Percentiles rank a stretch among this genome's conserved stretches.
phyloP scores from a whole-genome alignment of 1,140 invertebrate genomes.

The Papilio glaucus region DNA sequence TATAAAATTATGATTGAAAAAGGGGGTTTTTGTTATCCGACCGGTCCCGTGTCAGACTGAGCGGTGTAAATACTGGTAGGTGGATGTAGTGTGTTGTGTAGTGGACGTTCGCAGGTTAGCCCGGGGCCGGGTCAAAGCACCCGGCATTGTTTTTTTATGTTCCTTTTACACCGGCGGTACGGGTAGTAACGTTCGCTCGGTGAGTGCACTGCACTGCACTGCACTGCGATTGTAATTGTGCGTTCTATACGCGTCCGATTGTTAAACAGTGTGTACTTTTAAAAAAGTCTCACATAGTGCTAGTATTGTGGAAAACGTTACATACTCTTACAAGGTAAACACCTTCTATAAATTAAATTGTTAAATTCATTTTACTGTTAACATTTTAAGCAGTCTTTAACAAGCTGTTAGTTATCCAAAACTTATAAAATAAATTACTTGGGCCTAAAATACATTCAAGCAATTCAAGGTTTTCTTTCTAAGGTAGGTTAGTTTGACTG shows the following conservation, averaged over 20 bases:
- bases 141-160: slow-evolving; percentile 21
- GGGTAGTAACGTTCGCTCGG: slow-evolving; percentile 4
- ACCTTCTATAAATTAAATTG: too few species aligned
- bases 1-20: slow-evolving; percentile 33
- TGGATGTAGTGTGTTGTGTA: background rate
- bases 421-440: too few species aligned
- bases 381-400: too few species aligned
- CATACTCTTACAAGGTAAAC: background rate
- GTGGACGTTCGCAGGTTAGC: slow-evolving; percentile 32
- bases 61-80: slow-evolving; percentile 13
- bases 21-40: slow-evolving; percentile 29
- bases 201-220: slow-evolving; percentile 34
- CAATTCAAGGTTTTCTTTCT: background rate
- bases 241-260: background rate
- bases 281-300: background rate
- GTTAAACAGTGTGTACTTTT: background rate
- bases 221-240: slow-evolving; percentile 14
- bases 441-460: too few species aligned
- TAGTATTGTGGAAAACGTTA: background rate
- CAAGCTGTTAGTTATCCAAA: too few species aligned
- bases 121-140: slow-evolving; percentile 33
- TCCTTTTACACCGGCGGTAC: background rate
- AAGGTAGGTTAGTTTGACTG: background rate
- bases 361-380: too few species aligned
- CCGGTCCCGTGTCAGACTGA: slow-evolving; percentile 21